Conservation (phyloP, 2,113 vertebrate genomes). For the Stegostoma tigrinum region DNA sequence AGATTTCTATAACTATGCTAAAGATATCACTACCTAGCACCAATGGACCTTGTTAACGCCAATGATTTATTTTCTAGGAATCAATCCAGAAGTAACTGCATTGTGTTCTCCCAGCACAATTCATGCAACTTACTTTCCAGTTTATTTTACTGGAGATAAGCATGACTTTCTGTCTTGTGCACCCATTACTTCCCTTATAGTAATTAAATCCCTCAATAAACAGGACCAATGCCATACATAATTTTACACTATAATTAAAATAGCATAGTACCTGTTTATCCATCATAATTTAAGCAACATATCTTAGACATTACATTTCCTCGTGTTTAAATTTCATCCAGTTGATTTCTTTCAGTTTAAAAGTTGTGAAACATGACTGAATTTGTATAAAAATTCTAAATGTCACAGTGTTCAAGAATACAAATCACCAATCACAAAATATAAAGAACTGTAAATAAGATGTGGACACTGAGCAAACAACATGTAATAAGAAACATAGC, state of each 20-base stretch:
- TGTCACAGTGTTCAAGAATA: background rate
- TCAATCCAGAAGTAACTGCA: background rate
- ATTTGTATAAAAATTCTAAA: background rate
- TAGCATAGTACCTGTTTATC: background rate
- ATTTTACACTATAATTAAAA: conserved; percentile 6
- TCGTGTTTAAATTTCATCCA: background rate
- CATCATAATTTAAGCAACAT: background rate
- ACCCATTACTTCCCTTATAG: background rate
- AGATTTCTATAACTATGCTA: background rate
- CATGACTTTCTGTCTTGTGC: background rate
- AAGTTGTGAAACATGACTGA: background rate
- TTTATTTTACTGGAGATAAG: background rate
- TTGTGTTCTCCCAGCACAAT: background rate
- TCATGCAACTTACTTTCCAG: background rate
- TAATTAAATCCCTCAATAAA: background rate
- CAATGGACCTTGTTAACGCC: background rate
- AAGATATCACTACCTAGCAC: background rate
- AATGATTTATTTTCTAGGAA: background rate
- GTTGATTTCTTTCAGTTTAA: background rate
- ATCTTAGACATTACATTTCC: background rate
- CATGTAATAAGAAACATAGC: background rate
- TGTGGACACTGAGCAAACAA: background rate
- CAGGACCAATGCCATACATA: background rate
- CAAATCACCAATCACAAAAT: background rate
- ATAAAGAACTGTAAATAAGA: background rate